These are phyloP conservation scores for Mya arenaria DNA, from an alignment of 1,140 invertebrate species.

Conservation along the genomic window DNA sequence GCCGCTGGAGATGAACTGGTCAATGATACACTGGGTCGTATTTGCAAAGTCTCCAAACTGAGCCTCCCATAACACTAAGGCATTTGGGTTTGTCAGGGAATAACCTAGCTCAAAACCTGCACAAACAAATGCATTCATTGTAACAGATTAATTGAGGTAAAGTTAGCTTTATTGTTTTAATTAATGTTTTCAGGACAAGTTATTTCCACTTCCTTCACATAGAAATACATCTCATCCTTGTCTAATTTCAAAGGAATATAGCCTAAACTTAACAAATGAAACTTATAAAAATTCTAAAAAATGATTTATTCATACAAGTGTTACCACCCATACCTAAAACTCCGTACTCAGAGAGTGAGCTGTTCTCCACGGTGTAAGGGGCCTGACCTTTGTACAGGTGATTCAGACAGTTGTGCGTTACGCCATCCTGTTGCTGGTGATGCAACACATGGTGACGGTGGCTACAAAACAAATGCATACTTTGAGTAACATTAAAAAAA, in stretches of 20 bases:
- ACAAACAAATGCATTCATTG: too few relatives aligned
- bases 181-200: too few relatives aligned
- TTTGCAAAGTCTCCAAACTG: slow-evolving; percentile 99
- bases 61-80: slow-evolving; percentile 98
- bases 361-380: slow-evolving; percentile 97
- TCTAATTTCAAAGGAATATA: too few relatives aligned
- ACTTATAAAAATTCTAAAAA: too few relatives aligned
- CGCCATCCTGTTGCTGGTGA: slow-evolving; percentile 88
- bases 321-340: slow-evolving; percentile 84
- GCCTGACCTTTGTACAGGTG: slow-evolving; percentile 83
- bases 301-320: too few relatives aligned
- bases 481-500: too few relatives aligned
- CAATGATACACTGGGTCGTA: slow-evolving; percentile 99
- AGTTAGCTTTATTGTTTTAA: too few relatives aligned
- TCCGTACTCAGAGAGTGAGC: slow-evolving; percentile 97
- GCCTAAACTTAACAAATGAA: too few relatives aligned
- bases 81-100: slow-evolving; percentile 99
- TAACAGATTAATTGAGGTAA: too few relatives aligned
- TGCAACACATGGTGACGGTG: slow-evolving; percentile 97
- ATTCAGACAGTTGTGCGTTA: slow-evolving; percentile 77
- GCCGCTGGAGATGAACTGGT: slow-evolving; percentile 98
- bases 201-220: too few relatives aligned
- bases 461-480: slow-evolving; percentile 76
- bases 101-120: slow-evolving; percentile 97
- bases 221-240: too few relatives aligned